Conservation (phyloP, 2,888 invertebrate genomes). For the Aricia artaxerxes region DNA sequence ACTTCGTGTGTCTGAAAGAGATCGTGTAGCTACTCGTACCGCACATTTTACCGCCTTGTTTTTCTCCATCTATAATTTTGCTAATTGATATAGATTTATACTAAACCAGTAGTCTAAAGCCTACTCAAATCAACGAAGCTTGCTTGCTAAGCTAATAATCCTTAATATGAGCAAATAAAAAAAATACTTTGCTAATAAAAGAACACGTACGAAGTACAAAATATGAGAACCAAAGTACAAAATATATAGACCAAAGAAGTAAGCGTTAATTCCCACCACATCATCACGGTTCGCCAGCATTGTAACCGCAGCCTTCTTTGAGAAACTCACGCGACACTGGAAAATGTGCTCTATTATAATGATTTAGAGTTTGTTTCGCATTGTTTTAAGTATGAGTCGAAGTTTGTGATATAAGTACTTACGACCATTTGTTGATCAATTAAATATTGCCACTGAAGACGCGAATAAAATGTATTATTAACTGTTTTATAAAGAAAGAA, state of each 20-base stretch:
- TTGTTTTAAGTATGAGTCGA: background rate
- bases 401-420: slow-evolving; percentile 4
- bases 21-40: too few relatives aligned
- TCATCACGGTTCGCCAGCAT: slow-evolving; percentile 10
- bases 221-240: background rate
- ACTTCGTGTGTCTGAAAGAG: too few relatives aligned
- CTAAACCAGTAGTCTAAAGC: too few relatives aligned
- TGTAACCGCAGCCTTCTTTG: slow-evolving; percentile 14
- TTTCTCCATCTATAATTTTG: too few relatives aligned
- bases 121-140: too few relatives aligned
- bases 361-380: background rate
- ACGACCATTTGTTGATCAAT: background rate
- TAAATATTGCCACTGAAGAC: background rate
- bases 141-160: too few relatives aligned
- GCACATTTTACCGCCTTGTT: too few relatives aligned
- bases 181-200: background rate
- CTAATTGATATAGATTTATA: too few relatives aligned
- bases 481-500: too few relatives aligned
- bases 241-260: slow-evolving; percentile 20
- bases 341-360: background rate
- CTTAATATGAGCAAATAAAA: background rate
- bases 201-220: background rate
- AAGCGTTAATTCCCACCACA: slow-evolving; percentile 14
- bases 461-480: background rate
- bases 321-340: background rate